A percentile compares a stretch with the other conserved stretches of the same genome.
Evolutionary conservation across 2,888 invertebrate species (phyloP).

Genomic region (Leptopterna dolabrata): DNA sequence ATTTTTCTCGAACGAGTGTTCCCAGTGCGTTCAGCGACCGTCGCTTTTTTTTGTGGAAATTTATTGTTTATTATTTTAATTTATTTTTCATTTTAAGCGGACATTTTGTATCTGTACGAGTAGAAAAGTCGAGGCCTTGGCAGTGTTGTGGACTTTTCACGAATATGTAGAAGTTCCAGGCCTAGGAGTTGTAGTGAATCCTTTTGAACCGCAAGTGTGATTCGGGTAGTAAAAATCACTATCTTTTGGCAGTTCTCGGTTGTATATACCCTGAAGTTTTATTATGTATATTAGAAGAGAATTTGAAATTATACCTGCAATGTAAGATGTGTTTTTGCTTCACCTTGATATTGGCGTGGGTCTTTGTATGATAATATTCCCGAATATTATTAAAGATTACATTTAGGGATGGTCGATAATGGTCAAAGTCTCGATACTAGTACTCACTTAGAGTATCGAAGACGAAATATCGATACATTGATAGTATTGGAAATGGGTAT

Average conservation of each 20-base stretch:
- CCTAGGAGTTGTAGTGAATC: neutral
- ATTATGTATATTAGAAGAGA: constrained; percentile 44
- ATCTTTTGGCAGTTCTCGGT: constrained; percentile 33
- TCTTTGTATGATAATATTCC: neutral
- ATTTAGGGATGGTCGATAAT: too few species aligned
- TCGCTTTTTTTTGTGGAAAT: neutral
- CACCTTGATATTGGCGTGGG: neutral
- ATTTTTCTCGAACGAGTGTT: neutral
- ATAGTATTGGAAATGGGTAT: too few species aligned
- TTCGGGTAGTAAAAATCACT: neutral
- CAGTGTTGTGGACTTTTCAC: neutral
- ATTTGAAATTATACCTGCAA: constrained; percentile 44
- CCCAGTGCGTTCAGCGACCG: constrained; percentile 1
- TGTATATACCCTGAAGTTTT: constrained; percentile 44
- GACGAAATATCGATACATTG: too few species aligned
- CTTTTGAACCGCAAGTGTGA: neutral
- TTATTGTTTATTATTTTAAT: neutral
- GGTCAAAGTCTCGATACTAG: too few species aligned
- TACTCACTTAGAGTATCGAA: too few species aligned
- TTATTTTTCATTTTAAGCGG: neutral
- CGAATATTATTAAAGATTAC: too few species aligned
- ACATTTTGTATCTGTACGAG: neutral
- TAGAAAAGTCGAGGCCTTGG: neutral
- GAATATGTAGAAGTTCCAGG: constrained; percentile 3
- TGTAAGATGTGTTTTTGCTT: constrained; percentile 22